Evolutionary conservation across 2,888 invertebrate genomes (phyloP), one percentile per base, ranked within the genome.

Genomic region (Magallana nippona): DNA sequence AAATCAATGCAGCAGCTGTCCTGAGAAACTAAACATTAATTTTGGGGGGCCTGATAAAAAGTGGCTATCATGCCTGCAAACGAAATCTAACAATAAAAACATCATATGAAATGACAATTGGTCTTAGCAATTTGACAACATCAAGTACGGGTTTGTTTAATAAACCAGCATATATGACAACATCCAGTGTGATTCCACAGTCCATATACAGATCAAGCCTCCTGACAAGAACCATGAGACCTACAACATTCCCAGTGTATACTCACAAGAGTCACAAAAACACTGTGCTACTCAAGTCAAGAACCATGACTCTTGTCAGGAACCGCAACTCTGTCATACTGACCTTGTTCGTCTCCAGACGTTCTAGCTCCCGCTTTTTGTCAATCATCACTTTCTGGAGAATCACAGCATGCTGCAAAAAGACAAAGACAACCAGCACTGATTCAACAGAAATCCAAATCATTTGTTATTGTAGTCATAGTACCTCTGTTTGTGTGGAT

Each of bases 341-440:
- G 11, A 71, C 71, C 71, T 71, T 71, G 27, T 19, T 79, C 10
- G 57, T 27, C 55, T 79, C 89, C 58, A 85, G 85, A 81, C 89
- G 90, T 96, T 96, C 88, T 55, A 97, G 92, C 91, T 97, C 97
- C 93, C 96, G 96, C 22, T 97, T 96, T 91, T 97, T 97, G 83
- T 96, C 96, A 92, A 97, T 97, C 96, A 98, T 96, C 78, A 92
- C 95, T 95, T 97, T 97, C 90, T 97, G 96, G 92, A 98, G 95
- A 92, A 97, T 97, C 0, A 96, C 96, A 79, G 98, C 98, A 94
- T 97, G 96, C 96, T 96, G 90, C 82, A 93, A 94, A 44, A 44
- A 44, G 71, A 71, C 27, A 71, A 32, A 71, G 27, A 27, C 8
- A 60, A 60, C 3, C 62, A 60, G n/a, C 17, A n/a, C 19, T 60